Conservation (phyloP, 1,140 invertebrate genomes). For the Penaeus vannamei region DNA sequence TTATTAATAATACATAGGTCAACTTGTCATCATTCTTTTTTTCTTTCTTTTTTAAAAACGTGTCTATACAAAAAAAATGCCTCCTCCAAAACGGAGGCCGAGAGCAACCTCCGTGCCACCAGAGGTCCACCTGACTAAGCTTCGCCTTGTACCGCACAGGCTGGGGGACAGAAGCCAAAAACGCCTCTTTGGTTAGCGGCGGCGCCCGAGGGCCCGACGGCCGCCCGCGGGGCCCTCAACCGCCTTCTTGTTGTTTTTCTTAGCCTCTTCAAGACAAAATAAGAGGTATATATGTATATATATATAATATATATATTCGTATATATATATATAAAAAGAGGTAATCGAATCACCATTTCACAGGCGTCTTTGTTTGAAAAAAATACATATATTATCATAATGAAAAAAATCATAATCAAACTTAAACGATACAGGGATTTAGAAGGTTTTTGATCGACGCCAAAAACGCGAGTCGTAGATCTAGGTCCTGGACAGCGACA, state of each 20-base stretch:
- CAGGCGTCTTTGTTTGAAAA: conserved; percentile 52
- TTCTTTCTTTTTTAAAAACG: conserved; percentile 43
- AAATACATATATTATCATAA: conserved; percentile 3
- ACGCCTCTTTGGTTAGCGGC: conserved; percentile 56
- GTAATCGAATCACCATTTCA: conserved; percentile 44
- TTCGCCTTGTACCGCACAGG: conserved; percentile 48
- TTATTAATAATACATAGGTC: conserved; percentile 51
- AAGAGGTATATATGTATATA: conserved; percentile 50
- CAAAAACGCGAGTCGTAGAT: conserved; percentile 58
- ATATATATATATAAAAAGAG: conserved; percentile 32
- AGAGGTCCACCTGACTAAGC: conserved; percentile 57
- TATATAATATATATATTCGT: conserved; percentile 49
- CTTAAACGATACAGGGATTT: conserved; percentile 46
- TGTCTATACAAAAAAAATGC: conserved; percentile 48
- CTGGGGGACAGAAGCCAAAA: conserved; percentile 45
- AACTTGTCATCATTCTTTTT: not conserved
- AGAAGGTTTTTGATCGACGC: conserved; percentile 55
- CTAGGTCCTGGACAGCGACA: conserved; percentile 56
- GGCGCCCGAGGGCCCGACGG: too few species aligned
- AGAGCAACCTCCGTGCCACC: conserved; percentile 33
- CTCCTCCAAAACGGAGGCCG: conserved; percentile 40
- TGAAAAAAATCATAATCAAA: not conserved
- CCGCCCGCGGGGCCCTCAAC: not conserved
- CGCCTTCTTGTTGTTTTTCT: not conserved
- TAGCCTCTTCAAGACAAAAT: conserved; percentile 54